Conservation (phyloP, 1,140 invertebrate species). For the Listronotus bonariensis region DNA sequence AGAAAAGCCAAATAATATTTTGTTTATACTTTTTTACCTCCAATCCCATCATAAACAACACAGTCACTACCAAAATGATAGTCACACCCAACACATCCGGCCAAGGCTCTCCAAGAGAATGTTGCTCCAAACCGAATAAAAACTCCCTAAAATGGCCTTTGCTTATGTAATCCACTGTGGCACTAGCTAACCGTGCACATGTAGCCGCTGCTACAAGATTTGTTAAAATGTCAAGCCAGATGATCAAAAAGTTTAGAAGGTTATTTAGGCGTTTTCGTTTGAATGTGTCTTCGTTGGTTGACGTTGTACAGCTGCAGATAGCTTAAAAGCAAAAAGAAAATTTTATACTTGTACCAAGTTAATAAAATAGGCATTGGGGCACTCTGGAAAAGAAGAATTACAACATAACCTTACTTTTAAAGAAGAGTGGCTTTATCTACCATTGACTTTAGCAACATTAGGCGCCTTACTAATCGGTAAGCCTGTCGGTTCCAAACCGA, state of each 20-base stretch:
- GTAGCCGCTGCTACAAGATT: constrained; percentile 66
- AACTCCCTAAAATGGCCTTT: constrained; percentile 63
- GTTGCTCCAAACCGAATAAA: constrained; percentile 61
- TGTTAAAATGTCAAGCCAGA: constrained; percentile 66
- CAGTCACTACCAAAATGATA: constrained; percentile 66
- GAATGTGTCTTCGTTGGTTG: constrained; percentile 28
- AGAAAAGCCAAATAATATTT: no score
- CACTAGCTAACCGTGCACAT: constrained; percentile 65
- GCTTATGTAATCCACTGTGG: constrained; percentile 68
- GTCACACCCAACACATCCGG: constrained; percentile 71
- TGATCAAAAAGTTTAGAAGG: constrained; percentile 59
- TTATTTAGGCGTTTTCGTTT: constrained; percentile 39
- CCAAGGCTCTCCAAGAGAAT: constrained; percentile 66
- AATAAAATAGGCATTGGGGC: no score
- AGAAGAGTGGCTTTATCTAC: no score
- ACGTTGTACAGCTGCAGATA: constrained; percentile 13
- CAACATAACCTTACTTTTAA: no score
- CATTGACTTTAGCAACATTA: no score
- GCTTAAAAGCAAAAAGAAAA: constrained; percentile 1
- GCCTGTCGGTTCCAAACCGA: no score
- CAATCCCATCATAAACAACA: constrained; percentile 71
- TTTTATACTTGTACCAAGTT: no score
- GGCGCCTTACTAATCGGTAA: no score
- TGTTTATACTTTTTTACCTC: no score
- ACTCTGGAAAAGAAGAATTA: no score